Base-by-base conservation (phyloP, 2,797 vertebrate genomes). In the Lycodopsis pacificus region DNA sequence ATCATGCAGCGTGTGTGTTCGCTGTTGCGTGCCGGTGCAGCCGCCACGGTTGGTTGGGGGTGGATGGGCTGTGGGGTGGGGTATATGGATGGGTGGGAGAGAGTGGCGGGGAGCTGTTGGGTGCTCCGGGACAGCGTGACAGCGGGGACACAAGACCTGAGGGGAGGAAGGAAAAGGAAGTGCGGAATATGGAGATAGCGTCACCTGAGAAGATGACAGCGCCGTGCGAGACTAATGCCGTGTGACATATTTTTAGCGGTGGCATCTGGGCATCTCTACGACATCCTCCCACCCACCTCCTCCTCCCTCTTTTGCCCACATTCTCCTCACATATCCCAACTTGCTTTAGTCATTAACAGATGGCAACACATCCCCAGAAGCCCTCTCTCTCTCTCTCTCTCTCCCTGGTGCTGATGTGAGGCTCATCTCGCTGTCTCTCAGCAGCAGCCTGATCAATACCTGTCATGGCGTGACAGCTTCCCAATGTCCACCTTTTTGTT, bases 361-460 rank as follows among this genome's bases (percentile, higher is more conserved):
- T 38, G 76, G 46, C 71, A 53, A 49, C 64, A 81, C 56, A 66
- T 17, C 20, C 62, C 64, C 42, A 54, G 44, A 75, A 62, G 67
- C 49, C 42, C 32, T 56, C 32, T 62, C 53, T 27, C 25, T 25
- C 32, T 56, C 32, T 62, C 53, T 27, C 25, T 25, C 27, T 56
- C 32, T 32, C 40, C 11, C 38, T 5, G 34, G 4, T 30, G 34
- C 44, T 22, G 75, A 78, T 51, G 75, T 46, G 53, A 77, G 73
- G 76, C 81, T 83, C 64, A 75, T 80, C 56, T 67, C 5, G 40
- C 22, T 4, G 77, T 77, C 78, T 79, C 64, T 66, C 65, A 46
- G 71, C 63, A 82, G 71, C 49, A 20, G 74, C 32, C 15, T 54
- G 46, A 90, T 92, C 87, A 89, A 91, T 91, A 89, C 77, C 49